A percentile compares a stretch with the other conserved stretches of the same genome.
Conservation (phyloP, 2,797 vertebrate species). For the Cichlasoma orientale region DNA sequence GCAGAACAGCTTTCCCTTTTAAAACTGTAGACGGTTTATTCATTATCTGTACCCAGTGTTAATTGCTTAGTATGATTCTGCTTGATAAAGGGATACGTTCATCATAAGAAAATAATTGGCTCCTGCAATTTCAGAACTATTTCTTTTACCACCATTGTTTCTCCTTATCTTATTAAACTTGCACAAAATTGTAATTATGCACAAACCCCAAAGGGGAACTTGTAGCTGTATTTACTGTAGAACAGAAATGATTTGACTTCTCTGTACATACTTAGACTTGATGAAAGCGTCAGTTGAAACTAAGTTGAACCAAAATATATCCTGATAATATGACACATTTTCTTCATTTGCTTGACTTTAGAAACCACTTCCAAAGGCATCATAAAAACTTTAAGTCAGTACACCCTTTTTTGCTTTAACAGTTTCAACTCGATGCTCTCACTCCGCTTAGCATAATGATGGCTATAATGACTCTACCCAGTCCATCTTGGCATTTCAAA, state of each 20-base stretch:
- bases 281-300: slow-evolving; percentile 14
- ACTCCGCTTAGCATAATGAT: background rate
- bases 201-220: slow-evolving; percentile 54
- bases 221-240: slow-evolving; percentile 44
- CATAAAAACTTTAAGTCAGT: background rate
- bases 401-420: background rate
- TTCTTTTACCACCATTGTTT: slow-evolving; percentile 56
- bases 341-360: background rate
- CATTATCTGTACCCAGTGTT: slow-evolving; percentile 65
- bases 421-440: background rate
- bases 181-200: slow-evolving; percentile 66
- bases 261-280: slow-evolving; percentile 32
- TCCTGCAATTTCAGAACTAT: slow-evolving; percentile 43
- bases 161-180: slow-evolving; percentile 64
- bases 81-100: slow-evolving; percentile 69
- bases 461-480: background rate
- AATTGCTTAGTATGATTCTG: slow-evolving; percentile 72
- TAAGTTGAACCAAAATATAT: background rate
- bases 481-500: background rate
- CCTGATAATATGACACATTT: background rate
- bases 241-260: slow-evolving; percentile 29
- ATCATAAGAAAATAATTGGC: slow-evolving; percentile 69
- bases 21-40: slow-evolving; percentile 39
- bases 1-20: slow-evolving; percentile 43
- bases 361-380: background rate